A percentile compares a stretch with the other conserved stretches of the same genome.
phyloP scores from a whole-genome alignment of 1,140 invertebrate genomes.

The Ectropis grisescens region DNA sequence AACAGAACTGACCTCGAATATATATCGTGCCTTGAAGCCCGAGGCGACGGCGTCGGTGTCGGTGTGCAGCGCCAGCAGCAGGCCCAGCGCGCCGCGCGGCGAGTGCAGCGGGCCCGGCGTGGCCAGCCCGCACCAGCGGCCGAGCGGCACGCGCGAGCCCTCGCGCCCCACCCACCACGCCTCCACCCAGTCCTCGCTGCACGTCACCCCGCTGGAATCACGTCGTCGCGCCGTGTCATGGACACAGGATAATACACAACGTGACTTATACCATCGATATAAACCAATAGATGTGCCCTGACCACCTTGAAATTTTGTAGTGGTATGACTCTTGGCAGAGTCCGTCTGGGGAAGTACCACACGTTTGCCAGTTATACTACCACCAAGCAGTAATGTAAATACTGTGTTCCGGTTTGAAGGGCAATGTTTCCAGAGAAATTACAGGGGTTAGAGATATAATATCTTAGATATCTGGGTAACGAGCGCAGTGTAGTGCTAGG shows the following conservation, averaged over 20 bases:
- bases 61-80: conserved; percentile 88
- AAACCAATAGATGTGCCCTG: too few relatives aligned
- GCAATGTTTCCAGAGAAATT: too few relatives aligned
- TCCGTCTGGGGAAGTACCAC: too few relatives aligned
- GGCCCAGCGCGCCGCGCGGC: conserved; percentile 83
- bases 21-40: conserved; percentile 92
- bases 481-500: too few relatives aligned
- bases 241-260: background rate
- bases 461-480: too few relatives aligned
- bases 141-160: conserved; percentile 84
- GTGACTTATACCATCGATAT: too few relatives aligned
- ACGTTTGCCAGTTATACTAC: too few relatives aligned
- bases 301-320: too few relatives aligned
- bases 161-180: conserved; percentile 90
- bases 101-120: conserved; percentile 93
- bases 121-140: conserved; percentile 87
- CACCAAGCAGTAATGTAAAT: too few relatives aligned
- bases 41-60: conserved; percentile 87
- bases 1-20: conserved; percentile 77
- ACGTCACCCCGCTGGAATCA: conserved; percentile 74
- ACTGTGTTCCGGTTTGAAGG: too few relatives aligned
- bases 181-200: conserved; percentile 94
- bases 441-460: too few relatives aligned
- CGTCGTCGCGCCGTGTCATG: background rate
- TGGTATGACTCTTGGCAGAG: too few relatives aligned